phyloP scores from a whole-genome alignment of 1,140 invertebrate species.

The Mactra quadrangularis region DNA sequence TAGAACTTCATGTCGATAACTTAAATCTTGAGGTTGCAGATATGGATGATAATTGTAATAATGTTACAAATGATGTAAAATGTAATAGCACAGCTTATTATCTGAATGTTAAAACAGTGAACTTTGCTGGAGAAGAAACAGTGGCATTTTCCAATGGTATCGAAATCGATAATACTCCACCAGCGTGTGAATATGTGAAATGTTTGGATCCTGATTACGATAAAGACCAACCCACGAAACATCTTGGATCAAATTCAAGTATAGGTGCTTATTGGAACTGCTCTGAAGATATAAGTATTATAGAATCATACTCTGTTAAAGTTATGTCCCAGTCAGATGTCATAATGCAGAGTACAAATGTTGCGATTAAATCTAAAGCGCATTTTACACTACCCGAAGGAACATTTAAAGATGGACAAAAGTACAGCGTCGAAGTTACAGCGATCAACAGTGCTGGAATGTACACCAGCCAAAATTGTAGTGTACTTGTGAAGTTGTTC shows the following conservation, averaged over 20 bases:
- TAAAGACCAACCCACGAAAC: slow-evolving; percentile 26
- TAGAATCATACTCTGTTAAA: slow-evolving; percentile 3
- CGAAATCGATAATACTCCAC: slow-evolving; percentile 38
- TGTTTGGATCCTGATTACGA: slow-evolving; percentile 34
- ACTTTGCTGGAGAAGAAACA: slow-evolving; percentile 39
- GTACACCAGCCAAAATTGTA: neutral
- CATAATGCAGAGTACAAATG: slow-evolving; percentile 19
- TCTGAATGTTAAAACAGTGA: slow-evolving; percentile 32
- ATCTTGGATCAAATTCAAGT: slow-evolving; percentile 30
- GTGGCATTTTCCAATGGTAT: slow-evolving; percentile 29
- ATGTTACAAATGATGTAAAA: slow-evolving; percentile 32
- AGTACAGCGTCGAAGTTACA: slow-evolving; percentile 26
- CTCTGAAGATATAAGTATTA: slow-evolving; percentile 32
- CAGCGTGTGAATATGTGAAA: slow-evolving; percentile 24
- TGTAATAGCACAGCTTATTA: slow-evolving; percentile 45
- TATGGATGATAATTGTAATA: neutral
- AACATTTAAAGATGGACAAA: slow-evolving; percentile 21
- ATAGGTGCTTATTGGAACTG: slow-evolving; percentile 52
- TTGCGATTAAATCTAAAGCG: slow-evolving; percentile 11
- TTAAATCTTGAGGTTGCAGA: neutral
- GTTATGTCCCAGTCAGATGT: neutral
- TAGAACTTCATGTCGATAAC: slow-evolving; percentile 8
- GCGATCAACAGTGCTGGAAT: slow-evolving; percentile 27
- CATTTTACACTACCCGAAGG: slow-evolving; percentile 1
- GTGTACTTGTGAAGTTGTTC: slow-evolving; percentile 7